A percentile compares a stretch with the other conserved stretches of the same genome.
phyloP scores from a whole-genome alignment of 2,797 vertebrate genomes.

The Coilia nasus region DNA sequence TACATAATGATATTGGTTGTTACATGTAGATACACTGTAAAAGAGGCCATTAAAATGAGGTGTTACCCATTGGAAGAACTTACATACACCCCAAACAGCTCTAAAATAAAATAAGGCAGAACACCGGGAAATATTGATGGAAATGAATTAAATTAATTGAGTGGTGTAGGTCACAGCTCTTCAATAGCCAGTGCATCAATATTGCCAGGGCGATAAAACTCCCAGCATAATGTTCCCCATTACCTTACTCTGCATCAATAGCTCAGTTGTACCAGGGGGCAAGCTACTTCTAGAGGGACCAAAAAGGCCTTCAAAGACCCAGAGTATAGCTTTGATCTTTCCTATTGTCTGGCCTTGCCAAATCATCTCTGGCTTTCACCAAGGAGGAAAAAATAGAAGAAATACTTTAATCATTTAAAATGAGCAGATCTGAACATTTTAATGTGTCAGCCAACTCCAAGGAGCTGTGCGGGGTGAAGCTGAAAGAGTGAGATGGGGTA shows the following conservation, averaged over 20 bases:
- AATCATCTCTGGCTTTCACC: slow-evolving; percentile 56
- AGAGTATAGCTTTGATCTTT: slow-evolving; percentile 57
- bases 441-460: slow-evolving; percentile 31
- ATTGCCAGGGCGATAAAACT: neutral
- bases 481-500: neutral
- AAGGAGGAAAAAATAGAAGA: slow-evolving; percentile 30
- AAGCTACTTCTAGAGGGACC: slow-evolving; percentile 35
- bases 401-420: slow-evolving; percentile 54
- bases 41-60: no score
- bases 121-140: neutral
- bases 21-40: no score
- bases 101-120: neutral
- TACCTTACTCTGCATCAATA: neutral
- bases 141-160: neutral
- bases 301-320: slow-evolving; percentile 69
- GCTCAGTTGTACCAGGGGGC: neutral
- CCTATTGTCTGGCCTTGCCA: slow-evolving; percentile 56
- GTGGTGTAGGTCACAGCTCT: neutral
- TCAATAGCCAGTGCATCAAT: neutral
- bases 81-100: no score
- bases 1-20: no score
- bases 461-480: neutral
- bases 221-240: neutral
- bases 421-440: slow-evolving; percentile 39
- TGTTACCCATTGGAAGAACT: no score